Base-by-base conservation (phyloP, 1,140 invertebrate species). In the Diprion similis region DNA sequence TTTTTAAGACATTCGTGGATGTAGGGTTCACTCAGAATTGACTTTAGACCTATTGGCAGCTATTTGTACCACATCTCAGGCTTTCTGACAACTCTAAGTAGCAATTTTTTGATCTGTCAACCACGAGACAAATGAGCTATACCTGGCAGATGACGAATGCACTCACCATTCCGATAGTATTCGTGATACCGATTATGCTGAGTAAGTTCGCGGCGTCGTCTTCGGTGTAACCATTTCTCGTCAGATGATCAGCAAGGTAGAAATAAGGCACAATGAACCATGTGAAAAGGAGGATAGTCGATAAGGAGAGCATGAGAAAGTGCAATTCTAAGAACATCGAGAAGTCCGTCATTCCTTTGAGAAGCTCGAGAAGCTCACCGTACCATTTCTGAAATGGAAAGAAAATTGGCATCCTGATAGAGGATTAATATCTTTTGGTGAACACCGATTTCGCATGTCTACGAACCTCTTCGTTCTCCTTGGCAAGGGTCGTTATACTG, bases 221-320 rank as follows among this genome's bases (percentile, higher is more conserved):
- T 75, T 95, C 92, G 10, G 89, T 88, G 78, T 94, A 94, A 0
- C 89, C 88, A 75, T 91, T 89, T 47, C 89, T 87, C 45, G 88
- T 90, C 85, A 93, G 89, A 80, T 92, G 90, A 72, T 96, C 95
- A 66, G 93, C 93, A 24, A 97, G 88, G 84, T 96, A 97, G 82
- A 97, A 95, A 88, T 97, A 97, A 48, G 95, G 95, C 68, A 96
- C 94, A 78, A 97, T 96, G 83, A 96, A 96, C 94, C 95, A 97
- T 78, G 93, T 93, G 85, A 96, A 97, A 18, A 97, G 89, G 51
- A 96, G 90, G 77, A 96, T 93, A 73, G 96, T 97, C 6, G 95
- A 94, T 0, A 96, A 76, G 70, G 94, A 94, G 77, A 97, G 92
- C 9, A 97, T 88, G 68, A 95, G 88, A 83, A 96, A 97, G 73